Evolutionary conservation across 1,140 invertebrate genomes (phyloP).

Genomic region (Pseudomyrmex gracilis): DNA sequence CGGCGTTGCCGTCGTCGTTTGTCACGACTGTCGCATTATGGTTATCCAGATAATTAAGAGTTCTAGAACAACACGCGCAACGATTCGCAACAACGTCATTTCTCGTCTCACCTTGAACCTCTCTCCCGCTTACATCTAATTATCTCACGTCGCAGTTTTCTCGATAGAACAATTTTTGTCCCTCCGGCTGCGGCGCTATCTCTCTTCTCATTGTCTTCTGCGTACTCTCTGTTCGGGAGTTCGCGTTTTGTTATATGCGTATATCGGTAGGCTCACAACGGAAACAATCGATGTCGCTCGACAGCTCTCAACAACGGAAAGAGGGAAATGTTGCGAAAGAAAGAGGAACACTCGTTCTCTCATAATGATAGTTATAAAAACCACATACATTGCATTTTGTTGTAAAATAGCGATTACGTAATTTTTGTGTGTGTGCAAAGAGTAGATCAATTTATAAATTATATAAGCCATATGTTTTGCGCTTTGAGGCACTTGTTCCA

Average conservation of each 20-base stretch:
- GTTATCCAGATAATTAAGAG: slow-evolving; percentile 96
- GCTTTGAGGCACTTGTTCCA: background rate
- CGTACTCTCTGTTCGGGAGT: background rate
- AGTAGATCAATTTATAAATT: background rate
- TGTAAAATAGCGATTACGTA: slow-evolving; percentile 4
- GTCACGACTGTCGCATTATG: slow-evolving; percentile 97
- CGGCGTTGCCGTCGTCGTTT: slow-evolving; percentile 94
- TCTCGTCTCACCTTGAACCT: slow-evolving; percentile 93
- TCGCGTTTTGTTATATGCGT: background rate
- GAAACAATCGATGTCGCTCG: slow-evolving; percentile 11
- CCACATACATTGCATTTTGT: background rate
- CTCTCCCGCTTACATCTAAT: slow-evolving; percentile 90
- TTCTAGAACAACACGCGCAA: slow-evolving; percentile 91
- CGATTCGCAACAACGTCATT: slow-evolving; percentile 91
- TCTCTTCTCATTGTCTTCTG: background rate
- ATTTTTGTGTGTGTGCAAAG: background rate
- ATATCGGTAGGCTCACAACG: background rate
- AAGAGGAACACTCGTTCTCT: slow-evolving; percentile 23
- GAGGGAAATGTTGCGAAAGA: background rate
- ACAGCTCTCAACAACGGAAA: background rate
- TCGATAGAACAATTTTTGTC: background rate
- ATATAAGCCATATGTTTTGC: background rate
- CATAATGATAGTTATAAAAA: background rate
- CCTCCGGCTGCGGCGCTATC: background rate
- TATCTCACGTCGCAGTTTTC: background rate